Evolutionary conservation across 1,140 invertebrate species (phyloP), one percentile per base, ranked within the genome.

Genomic region (Aphis gossypii): DNA sequence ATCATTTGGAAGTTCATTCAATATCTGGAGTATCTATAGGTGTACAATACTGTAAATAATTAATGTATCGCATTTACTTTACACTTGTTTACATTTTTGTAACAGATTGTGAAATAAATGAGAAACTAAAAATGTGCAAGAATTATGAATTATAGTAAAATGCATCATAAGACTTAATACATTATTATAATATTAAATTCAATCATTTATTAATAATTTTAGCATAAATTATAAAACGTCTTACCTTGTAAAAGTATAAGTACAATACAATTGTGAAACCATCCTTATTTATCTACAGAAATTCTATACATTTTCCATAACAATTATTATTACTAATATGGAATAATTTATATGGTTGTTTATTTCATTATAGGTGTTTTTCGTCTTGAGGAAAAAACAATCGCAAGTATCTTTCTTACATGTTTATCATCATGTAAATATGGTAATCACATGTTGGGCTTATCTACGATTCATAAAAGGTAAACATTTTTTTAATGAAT

Each of bases 371-470:
- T 95, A 97, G 96, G 96, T 97, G 96, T 96, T 97, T 94, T 97
- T 97, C 94, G 96, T 97, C 1, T 95, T 97, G n/a, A 95, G 96
- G 21, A 97, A 97, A 94, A 97, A 97, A 94, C 95, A 96, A 86
- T 96, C 96, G 93, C 96, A 97, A 94, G 96, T 97, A 23, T 96
- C 96, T 7, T 96, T 96, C 94, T 95, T 97, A 30, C 96, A 97
- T 93, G 96, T 97, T 23, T 97, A 96, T 94, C 96, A 97, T 95
- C 97, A 97, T 94, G 95, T 96, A 30, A 95, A 96, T 91, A 96
- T 96, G 93, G 95, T 95, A 0, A 44, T 96, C 0, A 95, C 95
- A 82, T 95, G 96, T 0, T 96, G 96, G 96, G 95, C 95, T 35
- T 96, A 96, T 87, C 94, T 96, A 2, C 96, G 96, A 91, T 95